Percentiles rank a stretch among this genome's conserved stretches.
phyloP scores from a whole-genome alignment of 2,888 invertebrate genomes.

The Mechanitis messenoides region DNA sequence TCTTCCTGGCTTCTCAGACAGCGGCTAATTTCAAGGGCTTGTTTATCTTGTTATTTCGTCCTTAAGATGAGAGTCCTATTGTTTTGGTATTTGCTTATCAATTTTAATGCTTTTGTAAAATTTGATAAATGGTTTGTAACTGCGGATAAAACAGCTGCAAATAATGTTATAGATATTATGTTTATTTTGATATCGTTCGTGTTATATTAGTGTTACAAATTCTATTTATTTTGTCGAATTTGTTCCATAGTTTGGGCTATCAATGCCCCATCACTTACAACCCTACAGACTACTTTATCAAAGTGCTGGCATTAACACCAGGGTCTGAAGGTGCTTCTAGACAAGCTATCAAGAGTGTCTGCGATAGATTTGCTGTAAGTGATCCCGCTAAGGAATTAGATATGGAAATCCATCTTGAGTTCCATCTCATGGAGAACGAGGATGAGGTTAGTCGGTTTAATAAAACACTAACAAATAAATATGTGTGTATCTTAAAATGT shows the following conservation, averaged over 20 bases:
- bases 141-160: no score
- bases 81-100: no score
- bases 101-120: no score
- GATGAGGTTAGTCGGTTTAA: slow-evolving; percentile 59
- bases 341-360: slow-evolving; percentile 82
- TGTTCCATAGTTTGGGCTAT: slow-evolving; percentile 79
- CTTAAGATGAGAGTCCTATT: background rate
- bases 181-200: no score
- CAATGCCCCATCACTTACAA: slow-evolving; percentile 89
- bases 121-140: no score
- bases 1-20: slow-evolving; percentile 36
- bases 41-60: background rate
- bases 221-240: slow-evolving; percentile 6
- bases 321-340: slow-evolving; percentile 84
- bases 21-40: slow-evolving; percentile 29
- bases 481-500: no score
- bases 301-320: slow-evolving; percentile 86
- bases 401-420: slow-evolving; percentile 83
- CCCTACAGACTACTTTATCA: slow-evolving; percentile 93
- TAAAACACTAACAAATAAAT: background rate
- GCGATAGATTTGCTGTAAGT: slow-evolving; percentile 87
- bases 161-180: no score
- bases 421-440: slow-evolving; percentile 75
- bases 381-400: slow-evolving; percentile 86
- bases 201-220: no score